Evolutionary conservation across 1,140 invertebrate genomes (phyloP).

Genomic region (Drosophila fuyamai): DNA sequence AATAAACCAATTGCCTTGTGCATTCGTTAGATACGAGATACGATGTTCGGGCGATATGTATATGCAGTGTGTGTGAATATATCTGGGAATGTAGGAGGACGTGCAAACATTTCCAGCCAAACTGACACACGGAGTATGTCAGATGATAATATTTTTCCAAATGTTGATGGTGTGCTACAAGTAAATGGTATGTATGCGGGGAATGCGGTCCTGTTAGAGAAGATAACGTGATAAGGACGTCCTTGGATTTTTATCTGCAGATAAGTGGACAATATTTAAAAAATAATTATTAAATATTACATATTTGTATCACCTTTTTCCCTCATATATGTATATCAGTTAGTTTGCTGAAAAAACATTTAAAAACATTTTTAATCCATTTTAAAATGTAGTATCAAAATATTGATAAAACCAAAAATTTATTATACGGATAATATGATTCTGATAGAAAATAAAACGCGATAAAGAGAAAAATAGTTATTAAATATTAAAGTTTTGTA

Average conservation of each 20-base stretch:
- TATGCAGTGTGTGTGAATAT: constrained; percentile 17
- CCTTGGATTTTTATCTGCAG: too few species aligned
- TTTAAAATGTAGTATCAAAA: too few species aligned
- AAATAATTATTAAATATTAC: too few species aligned
- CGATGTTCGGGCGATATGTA: constrained; percentile 41
- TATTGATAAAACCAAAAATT: too few species aligned
- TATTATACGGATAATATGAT: too few species aligned
- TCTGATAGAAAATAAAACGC: too few species aligned
- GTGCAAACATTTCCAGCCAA: constrained; percentile 62
- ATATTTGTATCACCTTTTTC: too few species aligned
- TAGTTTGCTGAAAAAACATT: too few species aligned
- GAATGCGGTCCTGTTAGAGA: constrained; percentile 16
- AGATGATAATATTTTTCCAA: constrained; percentile 74
- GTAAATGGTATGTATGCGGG: constrained; percentile 22
- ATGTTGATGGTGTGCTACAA: constrained; percentile 24
- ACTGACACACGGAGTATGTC: constrained; percentile 61
- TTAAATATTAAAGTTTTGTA: too few species aligned
- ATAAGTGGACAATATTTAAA: background rate
- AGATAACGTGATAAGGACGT: constrained; percentile 1
- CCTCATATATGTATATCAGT: too few species aligned
- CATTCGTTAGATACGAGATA: constrained; percentile 68
- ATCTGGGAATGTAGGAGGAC: constrained; percentile 39
- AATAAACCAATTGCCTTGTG: constrained; percentile 80
- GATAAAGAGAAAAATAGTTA: too few species aligned
- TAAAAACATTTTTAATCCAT: too few species aligned